Evolutionary conservation across 2,888 invertebrate species (phyloP), one percentile per base, ranked within the genome.

Genomic region (Spicauda simplicius): DNA sequence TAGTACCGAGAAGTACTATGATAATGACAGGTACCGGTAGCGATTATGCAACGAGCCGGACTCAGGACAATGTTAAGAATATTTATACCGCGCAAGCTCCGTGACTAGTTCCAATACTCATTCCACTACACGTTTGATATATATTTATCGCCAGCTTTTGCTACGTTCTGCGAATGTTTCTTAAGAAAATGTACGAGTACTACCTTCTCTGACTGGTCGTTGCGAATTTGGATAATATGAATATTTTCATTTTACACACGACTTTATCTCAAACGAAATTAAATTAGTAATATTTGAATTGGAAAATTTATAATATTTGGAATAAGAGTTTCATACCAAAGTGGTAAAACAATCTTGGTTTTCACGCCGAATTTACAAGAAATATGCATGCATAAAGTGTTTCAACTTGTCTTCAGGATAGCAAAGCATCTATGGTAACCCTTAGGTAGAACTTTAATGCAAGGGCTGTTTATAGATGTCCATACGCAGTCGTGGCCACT

Each of bases 31-130:
- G 78, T 78, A 80, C 81, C 79, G 81, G 80, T 82, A 80, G 76
- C 79, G 79, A 88, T 91, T 90, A 90, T 88, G 88, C 88, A 91
- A 91, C 75, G 72, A 91, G 86, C 86, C 90, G 90, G 91, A 91
- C 87, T 78, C 85, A 80, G 79, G 83, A 88, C 87, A 90, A 85
- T 88, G 85, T 83, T 84, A 81, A 83, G 80, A 83, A 82, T 83
- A 85, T 84, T 87, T 76, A 73, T 76, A 76, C 71, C 71, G 72
- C 72, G 72, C 74, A 75, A 77, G 73, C 79, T 80, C 85, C 90
- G 89, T 90, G 88, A 88, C 89, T 80, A 72, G 85, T 78, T 78
- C 81, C 78, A 75, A 70, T 73, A 72, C 68, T 70, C 70, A 73
- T 73, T 72, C 74, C 72, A 72, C 70, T 71, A 19, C 52, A 33